Base-by-base conservation (phyloP, 2,888 invertebrate genomes). In the Linyphia triangularis region DNA sequence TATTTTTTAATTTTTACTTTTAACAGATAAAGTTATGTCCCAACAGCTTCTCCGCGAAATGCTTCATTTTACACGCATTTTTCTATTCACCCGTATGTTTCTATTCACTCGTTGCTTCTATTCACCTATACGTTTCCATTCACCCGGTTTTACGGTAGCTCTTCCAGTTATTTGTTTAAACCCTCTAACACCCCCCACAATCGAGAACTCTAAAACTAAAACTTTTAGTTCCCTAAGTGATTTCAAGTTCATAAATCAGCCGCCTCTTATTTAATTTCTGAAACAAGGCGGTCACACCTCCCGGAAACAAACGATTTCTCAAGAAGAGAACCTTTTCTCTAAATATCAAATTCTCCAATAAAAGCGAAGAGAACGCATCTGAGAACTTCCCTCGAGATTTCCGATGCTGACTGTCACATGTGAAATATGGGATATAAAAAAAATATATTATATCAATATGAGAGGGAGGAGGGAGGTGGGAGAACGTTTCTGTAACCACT, bases 311-410 rank as follows among this genome's bases (percentile, higher is more conserved):
- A 81, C 59, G 81, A 40, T 81, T 81, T n/a, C 26, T 24, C 3
- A 43, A 16, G 16, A 51, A n/a, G 16, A 51, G 40, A 1, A 26
- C 43, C 65, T 84, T 84, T 77, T 75, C 73, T 65, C 75, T 84
- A 84, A 84, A 84, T 84, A 84, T 84, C 84, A 84, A 77, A 63
- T 84, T 84, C 84, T 84, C 84, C 84, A 77, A 84, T 84, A 84
- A 84, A 84, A 83, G 72, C 82, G 19, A 28, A 24, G 73, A 30
- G 37, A 24, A 43, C 63, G 63, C 75, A 75, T 75, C 75, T 75
- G 75, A 75, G 57, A 43, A 51, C 73, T 84, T 84, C 84, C 84
- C 84, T 77, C 9, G 84, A 77, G 84, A 84, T 84, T 84, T 77
- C 84, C 84, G 59, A 84, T 84, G 84, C 57, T 37, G 67, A 77